phyloP scores from a whole-genome alignment of 2,797 vertebrate genomes.

The Lycodopsis pacificus region DNA sequence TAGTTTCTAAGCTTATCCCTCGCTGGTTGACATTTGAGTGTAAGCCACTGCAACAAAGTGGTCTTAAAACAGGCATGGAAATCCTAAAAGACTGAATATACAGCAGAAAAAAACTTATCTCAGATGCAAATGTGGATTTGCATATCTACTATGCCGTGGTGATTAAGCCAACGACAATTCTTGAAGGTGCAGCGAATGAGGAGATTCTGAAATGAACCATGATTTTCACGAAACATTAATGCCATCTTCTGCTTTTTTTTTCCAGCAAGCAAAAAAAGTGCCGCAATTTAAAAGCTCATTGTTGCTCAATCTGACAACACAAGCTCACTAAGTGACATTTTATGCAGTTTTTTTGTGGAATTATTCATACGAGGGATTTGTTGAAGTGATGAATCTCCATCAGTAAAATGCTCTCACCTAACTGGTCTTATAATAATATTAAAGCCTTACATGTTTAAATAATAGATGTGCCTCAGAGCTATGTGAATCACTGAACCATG shows the following conservation, averaged over 20 bases:
- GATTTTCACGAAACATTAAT: slow-evolving; percentile 78
- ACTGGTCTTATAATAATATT: slow-evolving; percentile 63
- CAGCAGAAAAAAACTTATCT: slow-evolving; percentile 68
- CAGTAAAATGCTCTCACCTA: slow-evolving; percentile 46
- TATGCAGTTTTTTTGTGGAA: slow-evolving; percentile 67
- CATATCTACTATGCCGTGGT: slow-evolving; percentile 46
- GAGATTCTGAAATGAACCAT: slow-evolving; percentile 75
- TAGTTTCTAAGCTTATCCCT: slow-evolving; percentile 74
- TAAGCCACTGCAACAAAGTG: slow-evolving; percentile 78
- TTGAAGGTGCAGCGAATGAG: slow-evolving; percentile 66
- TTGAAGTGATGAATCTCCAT: slow-evolving; percentile 67
- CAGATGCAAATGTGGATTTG: slow-evolving; percentile 80
- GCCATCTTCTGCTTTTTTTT: slow-evolving; percentile 40
- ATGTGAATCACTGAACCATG: slow-evolving; percentile 50
- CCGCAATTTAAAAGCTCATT: slow-evolving; percentile 73
- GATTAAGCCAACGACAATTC: slow-evolving; percentile 71
- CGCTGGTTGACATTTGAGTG: slow-evolving; percentile 66
- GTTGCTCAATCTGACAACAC: slow-evolving; percentile 70
- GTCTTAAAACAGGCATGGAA: slow-evolving; percentile 73
- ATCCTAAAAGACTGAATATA: slow-evolving; percentile 77
- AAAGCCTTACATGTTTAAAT: slow-evolving; percentile 59
- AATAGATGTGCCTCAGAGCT: slow-evolving; percentile 64
- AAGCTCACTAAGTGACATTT: slow-evolving; percentile 67
- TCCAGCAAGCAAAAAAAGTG: slow-evolving; percentile 59
- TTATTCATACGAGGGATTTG: slow-evolving; percentile 67